These are phyloP conservation scores for Pyralis farinalis DNA, from an alignment of 2,888 invertebrate genomes.

Conservation along the genomic window DNA sequence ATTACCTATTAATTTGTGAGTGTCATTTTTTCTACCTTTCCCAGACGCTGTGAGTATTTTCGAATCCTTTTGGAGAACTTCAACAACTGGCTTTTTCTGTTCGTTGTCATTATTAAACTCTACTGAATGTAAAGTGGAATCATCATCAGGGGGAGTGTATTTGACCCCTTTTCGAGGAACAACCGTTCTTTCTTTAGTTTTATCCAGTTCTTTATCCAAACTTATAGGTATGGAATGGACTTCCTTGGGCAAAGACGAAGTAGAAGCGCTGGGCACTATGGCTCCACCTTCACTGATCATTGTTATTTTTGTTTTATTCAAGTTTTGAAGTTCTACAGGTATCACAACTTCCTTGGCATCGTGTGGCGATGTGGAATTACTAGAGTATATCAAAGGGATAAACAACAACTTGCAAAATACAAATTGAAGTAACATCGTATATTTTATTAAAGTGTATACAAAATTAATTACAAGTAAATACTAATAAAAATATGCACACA, in stretches of 20 bases:
- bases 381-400: conserved; percentile 8
- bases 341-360: neutral
- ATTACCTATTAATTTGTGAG: neutral
- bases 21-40: neutral
- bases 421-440: conserved; percentile 9
- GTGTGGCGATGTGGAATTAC: conserved; percentile 7
- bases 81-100: conserved; percentile 6
- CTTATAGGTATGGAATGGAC: conserved; percentile 33
- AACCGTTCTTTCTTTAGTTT: conserved; percentile 38
- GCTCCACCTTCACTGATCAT: conserved; percentile 53
- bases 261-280: conserved; percentile 31
- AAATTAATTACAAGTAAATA: too few relatives aligned
- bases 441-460: too few relatives aligned
- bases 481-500: conserved; percentile 13
- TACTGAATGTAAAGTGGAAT: neutral
- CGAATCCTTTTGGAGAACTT: neutral
- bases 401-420: conserved; percentile 7
- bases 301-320: conserved; percentile 32
- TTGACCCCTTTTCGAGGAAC: conserved; percentile 45
- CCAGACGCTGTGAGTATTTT: neutral
- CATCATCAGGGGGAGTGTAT: conserved; percentile 18
- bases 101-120: conserved; percentile 16
- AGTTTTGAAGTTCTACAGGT: neutral
- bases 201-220: conserved; percentile 40
- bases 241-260: conserved; percentile 36